phyloP scores from a whole-genome alignment of 2,797 vertebrate genomes.

The Sebastes miniatus region DNA sequence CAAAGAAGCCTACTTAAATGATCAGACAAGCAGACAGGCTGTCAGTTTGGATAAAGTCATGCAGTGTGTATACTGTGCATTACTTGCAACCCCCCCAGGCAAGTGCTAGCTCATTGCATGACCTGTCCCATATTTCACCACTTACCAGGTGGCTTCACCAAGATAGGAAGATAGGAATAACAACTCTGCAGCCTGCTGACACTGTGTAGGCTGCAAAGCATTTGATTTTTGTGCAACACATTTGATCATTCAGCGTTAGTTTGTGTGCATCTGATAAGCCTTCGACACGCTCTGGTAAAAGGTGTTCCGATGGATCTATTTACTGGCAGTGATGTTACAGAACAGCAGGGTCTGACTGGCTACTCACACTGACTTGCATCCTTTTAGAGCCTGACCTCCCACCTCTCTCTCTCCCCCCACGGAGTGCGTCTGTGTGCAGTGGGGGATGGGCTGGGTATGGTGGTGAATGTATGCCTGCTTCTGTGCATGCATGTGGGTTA shows the following conservation, averaged over 20 bases:
- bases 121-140: conserved; percentile 49
- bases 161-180: conserved; percentile 27
- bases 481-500: conserved; percentile 35
- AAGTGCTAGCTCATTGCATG: conserved; percentile 26
- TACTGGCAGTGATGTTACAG: conserved; percentile 15
- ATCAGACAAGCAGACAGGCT: conserved; percentile 9
- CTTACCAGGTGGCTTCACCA: conserved; percentile 44
- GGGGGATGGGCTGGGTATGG: not conserved
- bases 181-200: conserved; percentile 24
- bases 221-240: conserved; percentile 30
- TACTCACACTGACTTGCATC: conserved; percentile 49
- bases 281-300: conserved; percentile 12
- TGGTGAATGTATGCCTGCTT: conserved; percentile 8
- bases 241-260: conserved; percentile 29
- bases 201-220: conserved; percentile 20
- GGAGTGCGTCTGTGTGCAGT: conserved; percentile 5
- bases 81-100: conserved; percentile 22
- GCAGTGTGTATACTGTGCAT: conserved; percentile 32
- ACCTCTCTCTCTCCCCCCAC: conserved; percentile 28
- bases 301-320: conserved; percentile 27
- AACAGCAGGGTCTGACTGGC: conserved; percentile 25
- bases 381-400: conserved; percentile 43
- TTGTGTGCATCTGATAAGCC: conserved; percentile 18
- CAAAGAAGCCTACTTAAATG: not conserved
- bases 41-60: conserved; percentile 44